A percentile compares a stretch with the other conserved stretches of the same genome.
Conservation (phyloP, 2,113 vertebrate species). For the Scopus umbretta region DNA sequence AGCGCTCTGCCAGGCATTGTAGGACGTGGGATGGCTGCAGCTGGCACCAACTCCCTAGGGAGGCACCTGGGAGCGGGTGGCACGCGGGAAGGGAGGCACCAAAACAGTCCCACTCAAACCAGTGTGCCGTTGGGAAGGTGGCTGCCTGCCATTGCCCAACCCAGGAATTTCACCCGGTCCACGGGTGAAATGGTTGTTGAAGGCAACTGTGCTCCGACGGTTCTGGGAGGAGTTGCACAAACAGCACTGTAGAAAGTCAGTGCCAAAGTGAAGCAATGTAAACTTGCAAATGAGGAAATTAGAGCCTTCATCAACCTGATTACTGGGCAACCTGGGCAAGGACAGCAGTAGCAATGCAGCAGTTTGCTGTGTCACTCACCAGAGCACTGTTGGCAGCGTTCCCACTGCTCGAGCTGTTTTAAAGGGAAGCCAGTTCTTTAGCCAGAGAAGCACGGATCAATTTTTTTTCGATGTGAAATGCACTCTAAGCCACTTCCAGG, state of each 20-base stretch:
- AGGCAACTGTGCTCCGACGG: not conserved
- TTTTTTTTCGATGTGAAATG: fast-evolving
- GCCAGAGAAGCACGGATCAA: not conserved
- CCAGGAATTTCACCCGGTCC: not conserved
- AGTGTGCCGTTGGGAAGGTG: fast-evolving
- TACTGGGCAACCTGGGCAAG: not conserved
- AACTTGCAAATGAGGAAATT: not conserved
- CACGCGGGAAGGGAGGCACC: not conserved
- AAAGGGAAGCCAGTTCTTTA: not conserved
- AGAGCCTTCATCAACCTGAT: not conserved
- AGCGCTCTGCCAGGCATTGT: not conserved
- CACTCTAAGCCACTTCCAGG: not conserved
- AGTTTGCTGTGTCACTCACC: not conserved
- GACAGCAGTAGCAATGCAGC: not conserved
- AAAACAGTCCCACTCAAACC: not conserved
- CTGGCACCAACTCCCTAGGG: not conserved
- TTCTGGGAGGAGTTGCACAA: not conserved
- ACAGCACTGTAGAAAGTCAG: not conserved
- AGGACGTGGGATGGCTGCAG: not conserved
- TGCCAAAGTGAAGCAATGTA: not conserved
- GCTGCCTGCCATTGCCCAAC: not conserved
- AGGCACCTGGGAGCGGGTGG: not conserved
- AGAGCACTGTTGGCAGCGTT: not conserved
- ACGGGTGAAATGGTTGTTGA: not conserved
- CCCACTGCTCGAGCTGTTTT: not conserved